phyloP scores from a whole-genome alignment of 35 echinoderm and acorn worm genomes.

The Ophioderma brevispina region DNA sequence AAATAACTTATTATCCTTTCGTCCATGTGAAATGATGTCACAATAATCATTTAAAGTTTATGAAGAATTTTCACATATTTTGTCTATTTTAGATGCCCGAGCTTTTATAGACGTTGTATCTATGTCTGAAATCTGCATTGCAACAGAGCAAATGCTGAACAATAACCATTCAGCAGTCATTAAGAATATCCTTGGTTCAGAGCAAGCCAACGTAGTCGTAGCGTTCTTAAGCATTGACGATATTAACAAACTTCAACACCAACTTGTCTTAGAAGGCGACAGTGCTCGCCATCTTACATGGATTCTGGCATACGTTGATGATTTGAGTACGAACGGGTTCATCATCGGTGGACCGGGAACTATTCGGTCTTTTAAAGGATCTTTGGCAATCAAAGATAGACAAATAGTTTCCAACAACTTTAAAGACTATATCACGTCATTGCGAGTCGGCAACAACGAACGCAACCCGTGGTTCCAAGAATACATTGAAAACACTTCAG shows the following conservation, averaged over 20 bases:
- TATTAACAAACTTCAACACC: neutral
- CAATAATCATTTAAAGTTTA: no score
- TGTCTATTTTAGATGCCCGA: constrained; percentile 6
- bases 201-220: neutral
- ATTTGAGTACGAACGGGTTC: neutral
- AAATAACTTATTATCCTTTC: no score
- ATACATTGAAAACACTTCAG: constrained; percentile 34
- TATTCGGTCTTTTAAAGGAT: neutral
- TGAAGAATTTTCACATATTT: no score
- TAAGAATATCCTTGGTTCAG: neutral
- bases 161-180: neutral
- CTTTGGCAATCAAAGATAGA: neutral
- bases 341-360: constrained; percentile 16
- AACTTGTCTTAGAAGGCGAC: neutral
- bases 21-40: no score
- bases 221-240: constrained; percentile 4
- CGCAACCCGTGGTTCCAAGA: constrained; percentile 53
- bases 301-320: constrained; percentile 16
- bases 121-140: constrained; percentile 14
- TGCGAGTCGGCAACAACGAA: neutral
- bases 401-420: neutral
- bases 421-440: constrained; percentile 32
- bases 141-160: neutral
- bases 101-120: neutral
- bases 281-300: constrained; percentile 8